Conservation (phyloP, 2,113 vertebrate species). For the Gila orcuttii region DNA sequence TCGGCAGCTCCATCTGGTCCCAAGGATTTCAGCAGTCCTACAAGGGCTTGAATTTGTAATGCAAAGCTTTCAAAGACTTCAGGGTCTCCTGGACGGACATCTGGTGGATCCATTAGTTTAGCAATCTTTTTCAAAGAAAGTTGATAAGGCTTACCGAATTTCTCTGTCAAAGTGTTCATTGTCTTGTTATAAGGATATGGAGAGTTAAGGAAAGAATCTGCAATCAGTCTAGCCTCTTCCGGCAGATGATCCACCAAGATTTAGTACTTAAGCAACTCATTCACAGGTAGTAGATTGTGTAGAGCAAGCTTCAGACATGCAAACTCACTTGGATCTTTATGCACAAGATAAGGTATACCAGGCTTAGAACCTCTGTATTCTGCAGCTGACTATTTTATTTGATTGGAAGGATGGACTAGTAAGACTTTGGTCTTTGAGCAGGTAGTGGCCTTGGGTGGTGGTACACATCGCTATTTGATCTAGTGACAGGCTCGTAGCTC, state of each 20-base stretch:
- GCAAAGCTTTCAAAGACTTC: not conserved
- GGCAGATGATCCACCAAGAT: not conserved
- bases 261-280: not conserved
- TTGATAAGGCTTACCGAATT: not conserved
- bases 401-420: not conserved
- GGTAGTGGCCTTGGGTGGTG: not conserved
- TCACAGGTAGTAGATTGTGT: not conserved
- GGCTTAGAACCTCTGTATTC: not conserved
- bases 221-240: not conserved
- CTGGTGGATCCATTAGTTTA: not conserved
- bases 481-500: not conserved
- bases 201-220: too few species aligned
- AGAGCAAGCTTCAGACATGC: not conserved
- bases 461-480: not conserved
- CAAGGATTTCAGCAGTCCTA: not conserved
- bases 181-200: too few species aligned
- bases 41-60: not conserved
- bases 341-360: not conserved
- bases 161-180: too few species aligned
- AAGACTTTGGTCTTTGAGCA: not conserved
- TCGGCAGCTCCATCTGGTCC: not conserved
- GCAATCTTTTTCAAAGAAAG: not conserved
- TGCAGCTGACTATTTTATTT: not conserved
- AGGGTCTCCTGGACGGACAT: not conserved
- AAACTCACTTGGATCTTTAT: not conserved